A percentile compares a stretch with the other conserved stretches of the same genome.
Conservation (phyloP, 2,797 vertebrate species). For the Pitangus sulphuratus region DNA sequence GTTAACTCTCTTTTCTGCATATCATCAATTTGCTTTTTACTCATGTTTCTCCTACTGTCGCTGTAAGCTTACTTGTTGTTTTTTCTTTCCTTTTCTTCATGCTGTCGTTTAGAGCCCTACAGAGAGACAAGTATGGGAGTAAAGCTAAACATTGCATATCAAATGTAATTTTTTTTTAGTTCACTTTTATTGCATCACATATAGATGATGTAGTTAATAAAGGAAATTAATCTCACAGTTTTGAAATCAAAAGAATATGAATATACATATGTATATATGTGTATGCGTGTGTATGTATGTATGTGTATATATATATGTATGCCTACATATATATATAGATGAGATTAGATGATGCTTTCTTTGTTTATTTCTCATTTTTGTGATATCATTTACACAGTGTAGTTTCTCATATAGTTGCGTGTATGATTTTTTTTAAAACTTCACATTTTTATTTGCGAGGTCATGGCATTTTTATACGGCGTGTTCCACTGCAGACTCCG, state of each 20-base stretch:
- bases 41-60: conserved; percentile 91
- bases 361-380: conserved; percentile 73
- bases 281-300: conserved; percentile 10
- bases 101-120: conserved; percentile 99
- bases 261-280: conserved; percentile 65
- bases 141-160: conserved; percentile 99
- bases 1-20: conserved; percentile 83
- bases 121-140: conserved; percentile 99
- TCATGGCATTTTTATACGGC: conserved; percentile 56
- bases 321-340: background rate
- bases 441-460: conserved; percentile 70
- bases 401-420: conserved; percentile 65
- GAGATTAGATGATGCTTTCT: conserved; percentile 61
- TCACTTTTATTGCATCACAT: conserved; percentile 91
- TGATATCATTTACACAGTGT: conserved; percentile 51
- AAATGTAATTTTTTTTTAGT: conserved; percentile 99
- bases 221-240: conserved; percentile 80
- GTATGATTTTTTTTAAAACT: conserved; percentile 62
- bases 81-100: conserved; percentile 95
- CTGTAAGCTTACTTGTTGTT: conserved; percentile 97
- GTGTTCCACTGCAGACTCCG: conserved; percentile 44
- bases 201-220: conserved; percentile 83
- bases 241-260: conserved; percentile 65
- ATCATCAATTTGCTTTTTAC: conserved; percentile 86
- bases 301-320: background rate